Evolutionary conservation across 1,140 invertebrate genomes (phyloP), one percentile per base, ranked within the genome.

Genomic region (Lepidurus couesii): DNA sequence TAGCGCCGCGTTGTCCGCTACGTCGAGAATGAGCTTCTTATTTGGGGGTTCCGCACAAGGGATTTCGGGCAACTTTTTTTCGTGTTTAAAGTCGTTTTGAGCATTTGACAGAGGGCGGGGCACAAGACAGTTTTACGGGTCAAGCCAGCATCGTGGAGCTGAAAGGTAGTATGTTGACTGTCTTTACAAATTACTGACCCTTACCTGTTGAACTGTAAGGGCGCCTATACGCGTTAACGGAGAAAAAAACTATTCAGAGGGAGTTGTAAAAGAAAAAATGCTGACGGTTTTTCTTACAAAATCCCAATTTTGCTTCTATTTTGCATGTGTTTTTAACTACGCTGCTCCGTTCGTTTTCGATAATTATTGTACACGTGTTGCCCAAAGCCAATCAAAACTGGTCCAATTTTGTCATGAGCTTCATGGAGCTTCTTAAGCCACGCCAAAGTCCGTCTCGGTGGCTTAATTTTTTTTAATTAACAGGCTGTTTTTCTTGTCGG

Each of bases 51-150:
- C 42, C 34, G 44, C 45, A 53, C 34, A 47, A 47, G 21, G 75
- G 75, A 24, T 42, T 8, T 42, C 42, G 45, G 24, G 9, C 11
- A 21, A 47, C 11, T 65, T 44, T 76, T 13, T 24, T 5, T 65
- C 34, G 44, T 77, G 76, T 34, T 53, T 77, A 47, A 47, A 47
- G 76, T 77, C 76, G 76, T 65, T 77, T 77, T 76, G n/a, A 42
- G 75, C n/a, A 42, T 76, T 76, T 76, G 42, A 34, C 42, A 47
- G 75, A 43, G 24, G 34, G 3, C 34, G 34, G 24, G 21, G 43
- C 26, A 16, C 26, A 77, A 42, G 16, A 65, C 53, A 65, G 53
- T 65, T 65, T 34, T 34, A 34, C 53, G 9, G 53, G 9, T 65
- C 53, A n/a, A 65, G 53, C 53, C 53, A 65, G 53, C 53, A 65